Percentiles rank a stretch among this genome's conserved stretches.
phyloP scores from a whole-genome alignment of 2,797 vertebrate genomes.

The Chelidonichthys spinosus region DNA sequence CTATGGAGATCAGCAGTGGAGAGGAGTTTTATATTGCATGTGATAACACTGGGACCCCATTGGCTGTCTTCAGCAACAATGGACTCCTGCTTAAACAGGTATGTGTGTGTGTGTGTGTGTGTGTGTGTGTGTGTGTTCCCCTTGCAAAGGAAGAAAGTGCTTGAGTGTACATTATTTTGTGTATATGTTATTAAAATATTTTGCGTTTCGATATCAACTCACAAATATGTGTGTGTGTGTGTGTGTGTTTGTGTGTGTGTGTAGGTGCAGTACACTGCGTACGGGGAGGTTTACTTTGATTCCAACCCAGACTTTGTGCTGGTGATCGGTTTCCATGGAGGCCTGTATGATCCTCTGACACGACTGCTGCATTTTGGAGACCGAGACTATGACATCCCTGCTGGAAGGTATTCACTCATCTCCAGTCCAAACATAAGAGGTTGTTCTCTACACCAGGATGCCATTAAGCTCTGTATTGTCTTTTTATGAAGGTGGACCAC shows the following conservation, averaged over 20 bases:
- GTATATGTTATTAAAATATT: neutral
- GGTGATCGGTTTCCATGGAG: slow-evolving; percentile 97
- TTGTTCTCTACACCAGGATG: neutral
- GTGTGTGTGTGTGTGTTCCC: neutral
- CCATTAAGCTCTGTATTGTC: neutral
- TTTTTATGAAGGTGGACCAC: slow-evolving; percentile 90
- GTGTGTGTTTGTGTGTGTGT: slow-evolving; percentile 29
- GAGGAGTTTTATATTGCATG: slow-evolving; percentile 99
- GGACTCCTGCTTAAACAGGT: slow-evolving; percentile 94
- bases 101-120: neutral
- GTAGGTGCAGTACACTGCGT: slow-evolving; percentile 97
- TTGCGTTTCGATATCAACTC: neutral
- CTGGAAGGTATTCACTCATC: slow-evolving; percentile 79
- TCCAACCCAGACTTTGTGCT: slow-evolving; percentile 98
- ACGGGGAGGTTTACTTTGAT: slow-evolving; percentile 98
- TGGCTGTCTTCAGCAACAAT: slow-evolving; percentile 98
- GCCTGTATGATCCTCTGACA: slow-evolving; percentile 95
- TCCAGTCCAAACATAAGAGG: neutral
- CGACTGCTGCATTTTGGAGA: slow-evolving; percentile 97
- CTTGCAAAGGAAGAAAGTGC: neutral
- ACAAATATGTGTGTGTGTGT: slow-evolving; percentile 16
- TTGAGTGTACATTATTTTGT: neutral
- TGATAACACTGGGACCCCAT: slow-evolving; percentile 96
- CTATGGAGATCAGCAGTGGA: slow-evolving; percentile 99
- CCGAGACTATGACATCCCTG: slow-evolving; percentile 97